A percentile compares a stretch with the other conserved stretches of the same genome.
Evolutionary conservation across 2,888 invertebrate genomes (phyloP).

Genomic region (Polietes domitor): DNA sequence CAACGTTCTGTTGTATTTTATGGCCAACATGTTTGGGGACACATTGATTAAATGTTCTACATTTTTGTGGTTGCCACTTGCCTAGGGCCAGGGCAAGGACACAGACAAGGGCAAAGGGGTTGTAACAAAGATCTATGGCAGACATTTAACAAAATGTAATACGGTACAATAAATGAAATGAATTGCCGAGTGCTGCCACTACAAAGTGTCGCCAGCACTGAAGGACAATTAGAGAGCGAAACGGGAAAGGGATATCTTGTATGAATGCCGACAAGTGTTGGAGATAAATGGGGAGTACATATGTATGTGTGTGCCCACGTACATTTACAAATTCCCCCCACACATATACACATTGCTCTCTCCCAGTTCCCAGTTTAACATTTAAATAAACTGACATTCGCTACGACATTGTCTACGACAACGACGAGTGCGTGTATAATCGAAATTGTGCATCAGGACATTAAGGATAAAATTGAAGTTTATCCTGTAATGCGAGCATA

Average conservation of each 20-base stretch:
- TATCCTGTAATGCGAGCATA: no score
- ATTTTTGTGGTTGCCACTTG: slow-evolving; percentile 54
- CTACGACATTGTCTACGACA: no score
- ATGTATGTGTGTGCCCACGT: no score
- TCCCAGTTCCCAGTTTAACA: no score
- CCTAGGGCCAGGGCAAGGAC: background rate
- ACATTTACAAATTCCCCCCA: no score
- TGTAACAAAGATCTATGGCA: slow-evolving; percentile 43
- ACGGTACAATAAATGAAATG: background rate
- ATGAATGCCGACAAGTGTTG: background rate
- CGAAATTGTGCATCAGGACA: no score
- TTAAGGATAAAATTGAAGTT: no score
- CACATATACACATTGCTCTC: no score
- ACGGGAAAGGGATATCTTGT: background rate
- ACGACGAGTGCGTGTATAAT: no score
- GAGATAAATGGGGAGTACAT: background rate
- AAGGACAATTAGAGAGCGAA: background rate
- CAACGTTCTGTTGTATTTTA: slow-evolving; percentile 18
- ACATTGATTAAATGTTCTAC: slow-evolving; percentile 61
- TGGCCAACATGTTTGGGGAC: slow-evolving; percentile 9
- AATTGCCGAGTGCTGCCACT: background rate
- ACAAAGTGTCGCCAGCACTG: background rate
- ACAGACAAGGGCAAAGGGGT: background rate
- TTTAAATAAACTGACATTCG: no score
- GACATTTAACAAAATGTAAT: slow-evolving; percentile 28